Evolutionary conservation across 1,140 invertebrate species (phyloP), one percentile per base, ranked within the genome.

Genomic region (Nasonia giraulti): DNA sequence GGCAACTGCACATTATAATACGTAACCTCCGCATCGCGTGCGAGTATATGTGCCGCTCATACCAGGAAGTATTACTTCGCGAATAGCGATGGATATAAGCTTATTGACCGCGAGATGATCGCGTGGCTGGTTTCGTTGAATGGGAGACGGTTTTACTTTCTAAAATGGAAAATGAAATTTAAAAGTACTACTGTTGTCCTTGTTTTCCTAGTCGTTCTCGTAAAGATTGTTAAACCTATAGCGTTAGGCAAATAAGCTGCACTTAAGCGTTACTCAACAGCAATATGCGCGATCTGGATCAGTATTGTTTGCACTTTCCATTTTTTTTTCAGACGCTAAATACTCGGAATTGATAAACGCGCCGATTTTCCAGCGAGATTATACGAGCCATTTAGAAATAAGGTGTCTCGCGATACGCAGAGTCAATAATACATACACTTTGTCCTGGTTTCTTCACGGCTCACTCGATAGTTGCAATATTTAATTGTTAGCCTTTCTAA

Each of bases 401-500:
- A 62, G 55, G 55, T n/a, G 20, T 62, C 55, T 62, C 17, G 40
- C 40, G 69, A 71, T 71, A 74, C 75, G 12, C 20, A 77, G 33
- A 47, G 75, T 77, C 44, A 77, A 77, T 77, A 44, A 44, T 44
- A 44, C 33, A 76, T 76, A 27, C 75, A 12, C 69, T 75, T 37
- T 77, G 75, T 47, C 75, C 75, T 77, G 75, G 75, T 47, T 77
- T 77, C 55, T 27, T 27, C 55, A 62, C 4, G 4, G 55, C 55
- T 17, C 55, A 12, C 55, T 17, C 5, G 17, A 44, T 44, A 44
- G 5, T 44, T 20, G 55, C 55, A 62, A 62, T 62, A 33, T 69
- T 80, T 44, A 44, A 33, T 69, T 69, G 17, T 44, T 37, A 44
- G n/a, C 50, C 20, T 80, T 50, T 73, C 40, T 68, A 17, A 69